phyloP scores from a whole-genome alignment of 2,888 invertebrate species.

The Rhagonycha lutea region DNA sequence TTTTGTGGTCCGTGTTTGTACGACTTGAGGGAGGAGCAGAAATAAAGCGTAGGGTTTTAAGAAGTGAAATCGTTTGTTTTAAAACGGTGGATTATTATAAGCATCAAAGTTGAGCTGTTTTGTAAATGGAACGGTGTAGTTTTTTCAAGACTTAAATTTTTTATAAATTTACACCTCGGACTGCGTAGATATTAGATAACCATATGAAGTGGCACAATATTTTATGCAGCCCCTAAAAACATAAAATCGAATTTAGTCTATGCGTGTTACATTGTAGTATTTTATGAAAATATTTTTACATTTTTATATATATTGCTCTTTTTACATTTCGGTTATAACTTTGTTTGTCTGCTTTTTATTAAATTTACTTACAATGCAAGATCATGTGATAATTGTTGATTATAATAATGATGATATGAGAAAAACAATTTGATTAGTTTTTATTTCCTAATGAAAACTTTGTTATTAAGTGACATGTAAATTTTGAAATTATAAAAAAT shows the following conservation, averaged over 20 bases:
- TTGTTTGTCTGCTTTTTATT: not conserved
- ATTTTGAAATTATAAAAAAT: not conserved
- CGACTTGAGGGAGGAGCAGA: not conserved
- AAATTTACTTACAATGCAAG: not conserved
- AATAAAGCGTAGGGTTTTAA: not conserved
- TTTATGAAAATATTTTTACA: not conserved
- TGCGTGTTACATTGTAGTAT: not conserved
- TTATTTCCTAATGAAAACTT: not conserved
- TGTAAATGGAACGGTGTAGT: not conserved
- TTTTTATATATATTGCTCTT: not conserved
- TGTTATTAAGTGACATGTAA: not conserved
- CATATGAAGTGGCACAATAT: not conserved
- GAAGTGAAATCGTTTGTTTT: not conserved
- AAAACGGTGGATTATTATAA: not conserved
- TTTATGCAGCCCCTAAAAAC: not conserved
- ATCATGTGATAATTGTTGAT: conserved; percentile 1
- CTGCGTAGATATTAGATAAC: not conserved
- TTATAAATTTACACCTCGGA: not conserved
- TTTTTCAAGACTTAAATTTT: not conserved
- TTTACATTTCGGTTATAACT: not conserved
- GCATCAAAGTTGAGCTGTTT: not conserved
- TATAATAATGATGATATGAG: not conserved
- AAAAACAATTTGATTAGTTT: not conserved
- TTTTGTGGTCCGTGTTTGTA: not conserved
- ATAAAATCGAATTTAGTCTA: not conserved